Base-by-base conservation (phyloP, 2,113 vertebrate genomes). In the Passer domesticus region DNA sequence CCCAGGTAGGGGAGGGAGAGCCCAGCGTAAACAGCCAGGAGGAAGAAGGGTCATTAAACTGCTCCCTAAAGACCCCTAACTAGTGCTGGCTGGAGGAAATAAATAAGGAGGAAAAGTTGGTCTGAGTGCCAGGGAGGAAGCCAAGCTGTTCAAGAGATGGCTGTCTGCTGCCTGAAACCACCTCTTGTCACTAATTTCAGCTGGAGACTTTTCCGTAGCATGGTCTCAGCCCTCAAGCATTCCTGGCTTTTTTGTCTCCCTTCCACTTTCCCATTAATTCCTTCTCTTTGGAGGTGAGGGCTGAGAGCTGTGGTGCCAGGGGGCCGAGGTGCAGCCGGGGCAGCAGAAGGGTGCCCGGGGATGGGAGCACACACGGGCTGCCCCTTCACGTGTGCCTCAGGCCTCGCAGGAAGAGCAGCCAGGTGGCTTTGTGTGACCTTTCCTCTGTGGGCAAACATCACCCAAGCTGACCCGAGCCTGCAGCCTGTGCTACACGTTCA, bases 31-130 rank as follows among this genome's bases (percentile, higher is more conserved):
- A 83, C 73, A 95, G 73, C 4, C 14, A 41, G 81, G 81, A 89
- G 82, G 91, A 91, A 94, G 77, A 91, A 87, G 81, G 84, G 89
- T 97, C 89, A 92, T 95, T 95, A 95, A 94, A 95, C 87, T 55
- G 53, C 46, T 94, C 89, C 91, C 93, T 91, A 66, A 92, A 96
- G 94, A 92, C 77, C 33, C 59, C 47, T 94, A 73, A 95, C 84
- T 92, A 92, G 91, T 11, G 6, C 69, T 75, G 31, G 80, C 41
- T 90, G 91, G 89, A 94, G 83, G 77, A 94, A 92, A 94, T 89
- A 96, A 95, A 94, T 84, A 94, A 78, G 84, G 69, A 87, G 77
- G 60, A 73, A 89, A 95, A 92, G 80, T 60, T 89, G 81, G 81
- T 73, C 52, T 79, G 89, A 97, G 66, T 78, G 66, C 68, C 62